These are phyloP conservation scores for Argentina silus DNA, from an alignment of 2,797 vertebrate species.

Conservation along the genomic window DNA sequence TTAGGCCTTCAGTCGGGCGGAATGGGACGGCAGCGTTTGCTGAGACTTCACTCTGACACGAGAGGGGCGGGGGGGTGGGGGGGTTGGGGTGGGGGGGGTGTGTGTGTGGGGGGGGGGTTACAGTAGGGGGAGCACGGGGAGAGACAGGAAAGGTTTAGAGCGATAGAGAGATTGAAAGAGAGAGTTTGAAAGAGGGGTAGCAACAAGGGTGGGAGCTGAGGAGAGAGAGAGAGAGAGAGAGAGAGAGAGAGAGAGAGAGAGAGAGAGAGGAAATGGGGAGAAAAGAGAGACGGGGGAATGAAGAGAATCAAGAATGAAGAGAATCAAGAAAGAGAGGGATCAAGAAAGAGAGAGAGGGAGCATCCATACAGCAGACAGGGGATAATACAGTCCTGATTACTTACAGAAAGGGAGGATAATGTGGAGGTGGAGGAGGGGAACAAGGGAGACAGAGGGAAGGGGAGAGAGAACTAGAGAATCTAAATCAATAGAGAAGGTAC, in stretches of 20 bases:
- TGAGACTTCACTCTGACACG: conserved; percentile 55
- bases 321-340: conserved; percentile 73
- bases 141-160: conserved; percentile 35
- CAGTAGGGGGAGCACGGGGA: conserved; percentile 13
- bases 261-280: neutral
- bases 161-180: conserved; percentile 55
- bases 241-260: conserved; percentile 17
- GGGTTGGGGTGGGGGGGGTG: conserved; percentile 29
- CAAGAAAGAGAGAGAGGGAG: conserved; percentile 84
- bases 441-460: neutral
- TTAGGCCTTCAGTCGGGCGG: conserved; percentile 67
- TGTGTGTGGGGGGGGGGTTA: conserved; percentile 19
- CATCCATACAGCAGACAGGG: too few species aligned
- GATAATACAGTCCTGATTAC: too few species aligned
- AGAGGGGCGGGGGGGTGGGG: neutral
- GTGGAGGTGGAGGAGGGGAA: too few species aligned
- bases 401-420: too few species aligned
- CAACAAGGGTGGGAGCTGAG: neutral
- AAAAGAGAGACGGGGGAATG: conserved; percentile 31
- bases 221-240: conserved; percentile 18
- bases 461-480: neutral
- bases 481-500: too few species aligned
- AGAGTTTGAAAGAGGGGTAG: conserved; percentile 37
- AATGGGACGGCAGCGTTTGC: conserved; percentile 68
- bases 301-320: conserved; percentile 59